phyloP scores from a whole-genome alignment of 1,140 invertebrate species.

The Macrobrachium rosenbergii region DNA sequence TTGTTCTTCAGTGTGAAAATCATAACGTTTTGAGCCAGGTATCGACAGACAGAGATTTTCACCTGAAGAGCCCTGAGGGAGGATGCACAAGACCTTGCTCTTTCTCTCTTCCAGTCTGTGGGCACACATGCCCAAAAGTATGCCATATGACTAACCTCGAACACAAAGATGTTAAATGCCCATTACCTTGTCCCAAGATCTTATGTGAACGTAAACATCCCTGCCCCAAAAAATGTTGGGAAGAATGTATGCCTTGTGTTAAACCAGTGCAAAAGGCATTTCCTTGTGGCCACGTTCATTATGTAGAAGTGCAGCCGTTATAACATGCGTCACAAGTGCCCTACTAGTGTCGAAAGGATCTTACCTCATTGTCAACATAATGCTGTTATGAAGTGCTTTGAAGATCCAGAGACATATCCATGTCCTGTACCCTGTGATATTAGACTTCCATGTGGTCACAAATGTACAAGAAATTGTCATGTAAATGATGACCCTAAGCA shows the following conservation, averaged over 20 bases:
- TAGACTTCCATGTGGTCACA: constrained; percentile 42
- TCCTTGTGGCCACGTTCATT: background rate
- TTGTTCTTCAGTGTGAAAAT: constrained; percentile 72
- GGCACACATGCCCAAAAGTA: constrained; percentile 68
- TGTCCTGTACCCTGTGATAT: constrained; percentile 37
- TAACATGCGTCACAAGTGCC: constrained; percentile 1
- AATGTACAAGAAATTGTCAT: constrained; percentile 40
- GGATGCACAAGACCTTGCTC: constrained; percentile 69
- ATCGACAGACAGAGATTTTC: constrained; percentile 68
- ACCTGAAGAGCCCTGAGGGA: constrained; percentile 69
- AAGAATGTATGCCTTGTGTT: constrained; percentile 24
- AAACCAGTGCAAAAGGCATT: background rate
- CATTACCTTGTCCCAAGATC: constrained; percentile 39
- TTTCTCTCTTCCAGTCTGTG: constrained; percentile 67
- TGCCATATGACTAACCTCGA: constrained; percentile 47
- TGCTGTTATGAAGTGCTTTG: constrained; percentile 17
- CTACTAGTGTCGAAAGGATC: constrained; percentile 25
- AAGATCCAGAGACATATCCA: background rate
- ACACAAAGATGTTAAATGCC: constrained; percentile 33
- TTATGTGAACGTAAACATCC: constrained; percentile 48
- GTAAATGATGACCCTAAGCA: constrained; percentile 37
- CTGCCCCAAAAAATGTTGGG: constrained; percentile 49
- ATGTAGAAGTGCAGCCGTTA: background rate
- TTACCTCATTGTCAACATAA: constrained; percentile 30
- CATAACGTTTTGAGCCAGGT: constrained; percentile 67